These are phyloP conservation scores for Podocnemis expansa DNA, from an alignment of 2,113 vertebrate genomes.

Conservation along the genomic window DNA sequence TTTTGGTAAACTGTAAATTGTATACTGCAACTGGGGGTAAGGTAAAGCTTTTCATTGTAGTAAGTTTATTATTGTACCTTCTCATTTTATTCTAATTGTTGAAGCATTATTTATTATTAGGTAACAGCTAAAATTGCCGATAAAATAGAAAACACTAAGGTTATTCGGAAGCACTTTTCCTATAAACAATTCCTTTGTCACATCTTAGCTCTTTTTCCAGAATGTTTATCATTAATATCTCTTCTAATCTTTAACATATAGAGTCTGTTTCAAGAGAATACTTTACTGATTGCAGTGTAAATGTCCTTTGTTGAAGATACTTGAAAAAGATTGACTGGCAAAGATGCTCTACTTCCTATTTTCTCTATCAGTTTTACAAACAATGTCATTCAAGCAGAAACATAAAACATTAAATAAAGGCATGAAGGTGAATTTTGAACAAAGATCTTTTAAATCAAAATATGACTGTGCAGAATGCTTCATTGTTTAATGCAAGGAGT, in stretches of 20 bases:
- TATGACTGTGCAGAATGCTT: background rate
- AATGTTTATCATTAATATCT: conserved; percentile 37
- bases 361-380: conserved; percentile 14
- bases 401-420: background rate
- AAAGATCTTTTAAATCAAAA: conserved; percentile 32
- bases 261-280: conserved; percentile 28
- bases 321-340: conserved; percentile 1
- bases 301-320: background rate
- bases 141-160: background rate
- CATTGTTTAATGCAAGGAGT: conserved; percentile 4
- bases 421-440: conserved; percentile 20
- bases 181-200: background rate
- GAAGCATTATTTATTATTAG: background rate
- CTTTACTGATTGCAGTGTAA: conserved; percentile 8
- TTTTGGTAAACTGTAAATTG: conserved; percentile 34
- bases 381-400: background rate
- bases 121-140: background rate
- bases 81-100: conserved; percentile 41
- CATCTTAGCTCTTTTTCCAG: background rate
- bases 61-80: conserved; percentile 40
- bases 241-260: background rate
- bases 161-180: background rate
- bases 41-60: conserved; percentile 28
- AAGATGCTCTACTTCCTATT: conserved; percentile 10
- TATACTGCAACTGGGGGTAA: background rate